Base-by-base conservation (phyloP, 1,140 invertebrate species). In the Neelides sp. region DNA sequence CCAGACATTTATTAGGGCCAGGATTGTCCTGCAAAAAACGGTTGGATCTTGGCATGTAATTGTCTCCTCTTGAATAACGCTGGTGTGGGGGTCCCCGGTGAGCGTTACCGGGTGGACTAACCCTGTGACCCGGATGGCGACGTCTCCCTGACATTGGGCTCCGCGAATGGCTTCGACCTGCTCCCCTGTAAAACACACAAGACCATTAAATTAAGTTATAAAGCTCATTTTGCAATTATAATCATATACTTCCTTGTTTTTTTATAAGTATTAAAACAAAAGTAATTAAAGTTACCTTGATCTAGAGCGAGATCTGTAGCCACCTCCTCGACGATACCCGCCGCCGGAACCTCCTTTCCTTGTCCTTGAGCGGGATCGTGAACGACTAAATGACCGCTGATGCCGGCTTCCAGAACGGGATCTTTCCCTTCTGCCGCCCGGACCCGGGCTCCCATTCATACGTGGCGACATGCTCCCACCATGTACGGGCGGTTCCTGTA, bases 1-100 rank as follows among this genome's bases (percentile, higher is more conserved):
- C 93, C 23, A 97, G 71, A 66, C 92, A 96, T 28, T 83, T 73
- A n/a, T 80, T 87, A 1, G 84, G 80, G 42, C 80, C 78, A 0
- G 91, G 90, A 68, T 89, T 82, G 57, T 96, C 91, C 69, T 73
- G 45, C 32, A 57, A 52, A 52, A 42, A 22, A 52, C 36, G 32
- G 37, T 27, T 51, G 15, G 17, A 20, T 20, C 17, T 28, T 26
- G 19, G 40, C 27, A 41, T 47, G 24, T 35, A 47, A 13, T 39
- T 28, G 20, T 28, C 17, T 41, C 41, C 43, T 47, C 19, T n/a
- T 20, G 34, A 44, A 35, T n/a, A 35, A 30, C 30, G 15, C n/a
- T 46, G 19, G 42, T 41, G 17, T 37, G 40, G 26, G 22, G n/a
- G 7, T 12, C n/a, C 51, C 23, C 45, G 17, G 20, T 34, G 26